phyloP scores from a whole-genome alignment of 2,888 invertebrate genomes.

The Erebia epiphron region DNA sequence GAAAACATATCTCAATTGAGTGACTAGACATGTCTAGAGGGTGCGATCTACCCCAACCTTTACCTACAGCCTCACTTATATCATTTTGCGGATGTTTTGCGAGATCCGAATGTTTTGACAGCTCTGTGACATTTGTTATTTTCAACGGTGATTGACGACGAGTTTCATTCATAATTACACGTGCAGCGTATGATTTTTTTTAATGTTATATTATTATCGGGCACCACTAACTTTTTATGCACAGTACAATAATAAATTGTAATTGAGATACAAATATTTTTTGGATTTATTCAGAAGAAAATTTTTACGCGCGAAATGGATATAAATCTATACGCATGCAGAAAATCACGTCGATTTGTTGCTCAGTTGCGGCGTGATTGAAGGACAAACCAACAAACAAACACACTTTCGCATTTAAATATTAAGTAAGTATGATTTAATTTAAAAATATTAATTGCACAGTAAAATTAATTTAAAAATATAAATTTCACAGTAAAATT shows the following conservation, averaged over 20 bases:
- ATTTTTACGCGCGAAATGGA: background rate
- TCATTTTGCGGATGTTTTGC: background rate
- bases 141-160: background rate
- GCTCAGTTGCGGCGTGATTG: too few relatives aligned
- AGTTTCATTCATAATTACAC: background rate
- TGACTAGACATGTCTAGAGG: conserved; percentile 15
- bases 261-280: background rate
- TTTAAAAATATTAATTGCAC: too few relatives aligned
- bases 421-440: too few relatives aligned
- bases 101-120: background rate
- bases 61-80: background rate
- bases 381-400: too few relatives aligned
- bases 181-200: background rate
- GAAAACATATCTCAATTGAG: conserved; percentile 39
- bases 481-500: too few relatives aligned
- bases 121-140: background rate
- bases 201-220: background rate
- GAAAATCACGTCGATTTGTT: too few relatives aligned
- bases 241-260: background rate
- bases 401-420: too few relatives aligned
- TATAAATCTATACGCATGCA: background rate
- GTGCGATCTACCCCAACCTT: background rate
- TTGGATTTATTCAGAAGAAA: background rate
- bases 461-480: too few relatives aligned
- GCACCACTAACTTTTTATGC: background rate